These are phyloP conservation scores for Drosophila lowei DNA, from an alignment of 1,140 invertebrate species.

Conservation along the genomic window DNA sequence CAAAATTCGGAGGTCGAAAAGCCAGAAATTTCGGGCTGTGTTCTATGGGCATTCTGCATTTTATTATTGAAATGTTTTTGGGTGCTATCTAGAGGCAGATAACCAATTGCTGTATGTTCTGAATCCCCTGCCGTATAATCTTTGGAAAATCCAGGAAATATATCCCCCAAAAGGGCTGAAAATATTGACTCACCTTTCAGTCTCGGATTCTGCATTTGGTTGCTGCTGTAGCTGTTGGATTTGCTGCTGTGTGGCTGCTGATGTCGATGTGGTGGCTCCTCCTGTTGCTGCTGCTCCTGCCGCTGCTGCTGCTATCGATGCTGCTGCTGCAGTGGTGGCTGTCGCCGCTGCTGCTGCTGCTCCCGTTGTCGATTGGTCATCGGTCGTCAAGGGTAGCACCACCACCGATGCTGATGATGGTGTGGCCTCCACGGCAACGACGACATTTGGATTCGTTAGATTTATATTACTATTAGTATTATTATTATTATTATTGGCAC, in stretches of 20 bases:
- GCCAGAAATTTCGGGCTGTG: too few relatives aligned
- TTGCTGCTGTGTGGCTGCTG: constrained; percentile 61
- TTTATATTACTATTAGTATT: constrained; percentile 62
- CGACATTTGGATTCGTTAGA: constrained; percentile 60
- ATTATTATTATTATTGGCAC: constrained; percentile 75
- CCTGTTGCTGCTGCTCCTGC: constrained; percentile 27
- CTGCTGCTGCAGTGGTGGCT: constrained; percentile 15
- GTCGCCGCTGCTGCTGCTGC: constrained; percentile 33
- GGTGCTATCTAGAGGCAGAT: too few relatives aligned
- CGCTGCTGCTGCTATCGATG: constrained; percentile 10
- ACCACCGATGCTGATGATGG: constrained; percentile 4
- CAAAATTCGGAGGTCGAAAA: too few relatives aligned
- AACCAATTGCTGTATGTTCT: too few relatives aligned
- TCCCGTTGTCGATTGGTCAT: constrained; percentile 44
- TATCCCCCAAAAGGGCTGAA: background rate
- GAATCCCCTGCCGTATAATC: too few relatives aligned
- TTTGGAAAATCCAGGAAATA: too few relatives aligned
- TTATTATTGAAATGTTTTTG: too few relatives aligned
- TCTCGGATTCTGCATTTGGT: constrained; percentile 82
- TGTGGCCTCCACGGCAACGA: constrained; percentile 30
- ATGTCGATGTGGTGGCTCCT: constrained; percentile 50
- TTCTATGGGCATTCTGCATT: too few relatives aligned
- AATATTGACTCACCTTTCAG: constrained; percentile 78
- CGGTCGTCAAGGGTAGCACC: constrained; percentile 47
- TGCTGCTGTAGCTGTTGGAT: constrained; percentile 76